phyloP scores from a whole-genome alignment of 1,140 invertebrate genomes.

The Aphis gossypii region DNA sequence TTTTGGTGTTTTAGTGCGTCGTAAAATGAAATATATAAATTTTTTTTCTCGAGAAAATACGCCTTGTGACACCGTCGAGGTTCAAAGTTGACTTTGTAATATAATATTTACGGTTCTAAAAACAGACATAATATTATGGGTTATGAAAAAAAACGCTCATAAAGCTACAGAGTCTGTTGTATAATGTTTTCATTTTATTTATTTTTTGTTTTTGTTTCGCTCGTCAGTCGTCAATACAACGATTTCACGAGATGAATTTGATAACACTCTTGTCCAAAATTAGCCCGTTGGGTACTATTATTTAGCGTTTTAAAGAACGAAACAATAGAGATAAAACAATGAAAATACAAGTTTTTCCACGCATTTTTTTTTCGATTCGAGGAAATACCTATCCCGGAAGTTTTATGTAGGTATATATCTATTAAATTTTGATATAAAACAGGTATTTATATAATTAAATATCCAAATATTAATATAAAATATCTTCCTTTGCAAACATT shows the following conservation, averaged over 20 bases:
- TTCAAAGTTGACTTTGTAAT: neutral
- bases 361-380: too few species aligned
- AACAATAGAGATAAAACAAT: neutral
- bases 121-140: neutral
- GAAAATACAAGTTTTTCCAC: neutral
- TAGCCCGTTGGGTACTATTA: neutral
- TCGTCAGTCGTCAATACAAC: neutral
- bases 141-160: neutral
- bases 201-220: neutral
- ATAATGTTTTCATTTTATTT: neutral
- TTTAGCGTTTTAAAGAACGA: neutral
- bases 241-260: neutral
- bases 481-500: too few species aligned
- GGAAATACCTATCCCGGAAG: neutral
- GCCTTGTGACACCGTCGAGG: neutral
- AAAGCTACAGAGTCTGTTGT: neutral
- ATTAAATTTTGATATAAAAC: neutral
- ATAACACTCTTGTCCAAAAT: neutral
- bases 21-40: neutral
- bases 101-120: neutral
- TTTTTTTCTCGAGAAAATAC: neutral
- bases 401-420: neutral
- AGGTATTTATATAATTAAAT: neutral
- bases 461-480: too few species aligned
- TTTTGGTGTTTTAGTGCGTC: neutral